phyloP scores from a whole-genome alignment of 2,888 invertebrate species.

The Synanthedon tipuliformis region DNA sequence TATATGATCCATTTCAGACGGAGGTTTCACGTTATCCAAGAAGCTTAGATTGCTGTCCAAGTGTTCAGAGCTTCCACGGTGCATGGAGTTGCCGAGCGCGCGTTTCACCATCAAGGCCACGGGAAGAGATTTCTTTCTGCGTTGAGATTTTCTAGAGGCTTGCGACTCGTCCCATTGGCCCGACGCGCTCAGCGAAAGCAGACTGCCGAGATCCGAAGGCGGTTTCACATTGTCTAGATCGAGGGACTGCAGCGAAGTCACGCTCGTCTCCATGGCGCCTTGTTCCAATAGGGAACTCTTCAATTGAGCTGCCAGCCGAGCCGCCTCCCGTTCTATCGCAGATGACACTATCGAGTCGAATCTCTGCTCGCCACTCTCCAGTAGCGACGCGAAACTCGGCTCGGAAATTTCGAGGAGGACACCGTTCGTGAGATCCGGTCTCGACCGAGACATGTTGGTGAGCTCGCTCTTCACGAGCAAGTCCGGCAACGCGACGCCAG shows the following conservation, averaged over 20 bases:
- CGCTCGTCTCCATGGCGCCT: constrained; percentile 68
- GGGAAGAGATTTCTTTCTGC: constrained; percentile 78
- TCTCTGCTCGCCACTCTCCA: constrained; percentile 64
- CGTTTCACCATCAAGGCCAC: constrained; percentile 77
- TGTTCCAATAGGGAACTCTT: constrained; percentile 24
- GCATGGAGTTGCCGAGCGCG: constrained; percentile 72
- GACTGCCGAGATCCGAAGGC: constrained; percentile 80
- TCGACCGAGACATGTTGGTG: constrained; percentile 24
- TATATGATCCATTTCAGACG: constrained; percentile 82
- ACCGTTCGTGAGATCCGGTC: constrained; percentile 50
- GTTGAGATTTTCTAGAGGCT: constrained; percentile 40
- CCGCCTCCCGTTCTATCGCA: constrained; percentile 81
- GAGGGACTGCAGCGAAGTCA: constrained; percentile 70
- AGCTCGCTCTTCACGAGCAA: constrained; percentile 49
- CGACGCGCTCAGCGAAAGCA: constrained; percentile 66
- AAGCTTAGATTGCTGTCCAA: constrained; percentile 73
- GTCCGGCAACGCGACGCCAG: constrained; percentile 43
- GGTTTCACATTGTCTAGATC: constrained; percentile 82
- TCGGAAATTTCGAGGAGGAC: constrained; percentile 33
- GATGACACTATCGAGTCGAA: constrained; percentile 76
- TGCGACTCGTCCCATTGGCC: constrained; percentile 63
- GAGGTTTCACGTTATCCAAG: constrained; percentile 85
- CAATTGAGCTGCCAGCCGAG: constrained; percentile 69
- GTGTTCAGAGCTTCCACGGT: constrained; percentile 73
- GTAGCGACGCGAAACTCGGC: constrained; percentile 42